Evolutionary conservation across 2,888 invertebrate species (phyloP), one percentile per base, ranked within the genome.

Genomic region (Boloria euphrosyne): DNA sequence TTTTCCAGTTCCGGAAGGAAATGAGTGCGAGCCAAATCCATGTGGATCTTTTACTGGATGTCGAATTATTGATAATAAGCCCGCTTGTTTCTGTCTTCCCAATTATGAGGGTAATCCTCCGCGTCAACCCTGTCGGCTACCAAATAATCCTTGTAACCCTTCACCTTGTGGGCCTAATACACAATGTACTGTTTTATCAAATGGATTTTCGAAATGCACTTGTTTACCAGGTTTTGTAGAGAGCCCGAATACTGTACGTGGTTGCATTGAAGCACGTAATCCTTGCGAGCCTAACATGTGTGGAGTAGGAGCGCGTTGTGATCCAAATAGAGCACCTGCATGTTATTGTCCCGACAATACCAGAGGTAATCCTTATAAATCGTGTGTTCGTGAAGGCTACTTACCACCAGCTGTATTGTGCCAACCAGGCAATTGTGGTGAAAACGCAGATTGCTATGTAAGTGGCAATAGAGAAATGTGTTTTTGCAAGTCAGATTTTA

Each of bases 121-220:
- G 27, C 85, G 93, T 58, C 90, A 93, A 59, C 93, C 94, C 1
- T 97, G 97, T 76, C 93, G 93, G 73, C 81, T 96, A 68, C 96
- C 96, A 18, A 93, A 93, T 68, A 95, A 96, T 79, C 97, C 97
- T 5, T 97, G 97, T 79, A 95, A 96, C 75, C 95, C 96, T 43
- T 96, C 97, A 14, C 96, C 97, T 0, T 98, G 97, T 81, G 97
- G 97, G 14, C 96, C 96, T 10, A 97, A 97, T 77, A 97, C 97
- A 2, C 96, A 96, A 83, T 97, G 98, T 78, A 93, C 95, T 1
- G 92, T 96, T 59, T 87, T 97, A 61, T 90, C 93, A 62, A 97
- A 96, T 74, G 97, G 97, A 62, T 96, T 96, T 80, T 95, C 97
- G 0, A 97, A 97, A 87, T 98, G 98, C 79, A 97, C 97, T 22